A percentile compares a stretch with the other conserved stretches of the same genome.
Conservation (phyloP, 2,797 vertebrate species). For the Sebastes baramenuke region DNA sequence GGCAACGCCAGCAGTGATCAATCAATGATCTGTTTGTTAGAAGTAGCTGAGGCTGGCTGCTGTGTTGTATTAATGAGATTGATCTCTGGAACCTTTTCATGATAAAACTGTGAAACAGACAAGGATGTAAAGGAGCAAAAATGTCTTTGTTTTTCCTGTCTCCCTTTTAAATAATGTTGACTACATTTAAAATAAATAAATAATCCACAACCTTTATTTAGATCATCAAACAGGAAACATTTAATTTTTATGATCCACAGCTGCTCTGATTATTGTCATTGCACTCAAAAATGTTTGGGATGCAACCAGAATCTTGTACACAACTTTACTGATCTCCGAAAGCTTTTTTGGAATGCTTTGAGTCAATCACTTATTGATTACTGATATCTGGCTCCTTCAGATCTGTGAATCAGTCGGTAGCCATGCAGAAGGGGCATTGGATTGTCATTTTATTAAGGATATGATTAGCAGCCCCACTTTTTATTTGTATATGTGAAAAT, state of each 20-base stretch:
- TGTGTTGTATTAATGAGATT: constrained; percentile 53
- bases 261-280: not conserved
- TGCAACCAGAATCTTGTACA: not conserved
- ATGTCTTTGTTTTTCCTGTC: not conserved
- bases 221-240: not conserved
- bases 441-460: not conserved
- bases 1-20: constrained; percentile 30
- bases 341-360: constrained; percentile 13
- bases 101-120: constrained; percentile 28
- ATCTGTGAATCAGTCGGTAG: not conserved
- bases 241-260: not conserved
- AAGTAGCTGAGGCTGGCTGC: constrained; percentile 41
- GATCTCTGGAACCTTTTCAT: constrained; percentile 56
- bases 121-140: constrained; percentile 18
- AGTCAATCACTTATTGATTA: constrained; percentile 26
- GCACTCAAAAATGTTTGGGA: not conserved
- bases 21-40: constrained; percentile 64
- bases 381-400: constrained; percentile 20
- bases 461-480: not conserved
- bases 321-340: not conserved
- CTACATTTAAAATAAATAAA: not conserved
- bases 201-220: not conserved
- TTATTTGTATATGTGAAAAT: not conserved
- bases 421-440: not conserved
- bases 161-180: not conserved